phyloP scores from a whole-genome alignment of 37 sponge, comb jelly and placozoan genomes.

The Bolinopsis microptera region DNA sequence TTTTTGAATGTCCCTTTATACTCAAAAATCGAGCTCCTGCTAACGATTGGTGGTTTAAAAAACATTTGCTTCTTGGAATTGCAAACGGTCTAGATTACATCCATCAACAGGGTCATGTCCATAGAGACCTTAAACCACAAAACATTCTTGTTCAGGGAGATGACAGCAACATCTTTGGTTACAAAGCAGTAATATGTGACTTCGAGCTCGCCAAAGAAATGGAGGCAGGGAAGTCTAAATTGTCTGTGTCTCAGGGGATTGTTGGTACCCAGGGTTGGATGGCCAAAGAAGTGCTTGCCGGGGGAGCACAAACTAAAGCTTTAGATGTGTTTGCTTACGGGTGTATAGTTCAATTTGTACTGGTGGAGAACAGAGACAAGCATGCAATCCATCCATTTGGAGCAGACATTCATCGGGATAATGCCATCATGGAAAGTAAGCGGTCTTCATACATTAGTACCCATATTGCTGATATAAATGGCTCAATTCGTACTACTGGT shows the following conservation, averaged over 20 bases:
- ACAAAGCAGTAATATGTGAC: not conserved
- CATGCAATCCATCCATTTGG: conserved; percentile 8
- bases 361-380: not conserved
- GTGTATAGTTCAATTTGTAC: not conserved
- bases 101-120: not conserved
- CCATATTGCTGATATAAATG: no score
- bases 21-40: not conserved
- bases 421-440: not conserved
- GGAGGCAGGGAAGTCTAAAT: not conserved
- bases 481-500: no score
- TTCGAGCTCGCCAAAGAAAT: conserved; percentile 36
- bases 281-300: not conserved
- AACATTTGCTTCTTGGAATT: not conserved
- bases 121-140: conserved; percentile 30
- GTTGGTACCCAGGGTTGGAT: conserved; percentile 15
- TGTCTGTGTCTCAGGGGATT: not conserved
- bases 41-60: not conserved
- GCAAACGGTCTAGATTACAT: not conserved
- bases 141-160: not conserved
- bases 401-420: not conserved
- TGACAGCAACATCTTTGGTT: not conserved
- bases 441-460: not conserved
- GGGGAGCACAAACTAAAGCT: not conserved
- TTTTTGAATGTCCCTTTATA: no score
- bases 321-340: conserved; percentile 33